Evolutionary conservation across 2,888 invertebrate genomes (phyloP).

Genomic region (Drosophila neotestacea): DNA sequence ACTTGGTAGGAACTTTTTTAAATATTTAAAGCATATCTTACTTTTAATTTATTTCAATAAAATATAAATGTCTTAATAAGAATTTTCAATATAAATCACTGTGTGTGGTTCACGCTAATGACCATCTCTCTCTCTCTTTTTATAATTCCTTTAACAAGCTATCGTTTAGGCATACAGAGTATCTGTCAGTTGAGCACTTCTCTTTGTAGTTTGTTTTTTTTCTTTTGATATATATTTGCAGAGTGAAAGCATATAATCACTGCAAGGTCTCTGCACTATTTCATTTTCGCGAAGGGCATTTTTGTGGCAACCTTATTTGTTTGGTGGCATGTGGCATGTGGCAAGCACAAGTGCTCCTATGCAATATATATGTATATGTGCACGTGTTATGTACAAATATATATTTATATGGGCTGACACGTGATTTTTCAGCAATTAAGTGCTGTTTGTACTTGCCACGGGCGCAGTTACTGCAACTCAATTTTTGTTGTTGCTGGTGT

Average conservation of each 20-base stretch:
- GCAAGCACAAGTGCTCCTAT: background rate
- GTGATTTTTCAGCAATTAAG: conserved; percentile 70
- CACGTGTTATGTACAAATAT: background rate
- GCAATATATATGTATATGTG: background rate
- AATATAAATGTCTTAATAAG: too few relatives aligned
- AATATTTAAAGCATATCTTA: too few relatives aligned
- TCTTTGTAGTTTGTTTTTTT: background rate
- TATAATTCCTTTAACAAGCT: too few relatives aligned
- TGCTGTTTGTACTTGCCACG: conserved; percentile 49
- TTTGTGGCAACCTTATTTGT: conserved; percentile 20
- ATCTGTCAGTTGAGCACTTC: background rate
- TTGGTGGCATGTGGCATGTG: conserved; percentile 9
- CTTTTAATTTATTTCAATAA: too few relatives aligned
- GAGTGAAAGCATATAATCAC: conserved; percentile 47
- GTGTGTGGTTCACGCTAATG: too few relatives aligned
- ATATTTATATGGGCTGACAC: conserved; percentile 43
- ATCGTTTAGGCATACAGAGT: background rate
- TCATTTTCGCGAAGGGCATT: conserved; percentile 24
- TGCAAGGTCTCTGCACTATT: conserved; percentile 29
- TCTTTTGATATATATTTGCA: conserved; percentile 7
- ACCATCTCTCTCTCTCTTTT: too few relatives aligned
- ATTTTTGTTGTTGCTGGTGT: conserved; percentile 29
- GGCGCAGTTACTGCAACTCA: conserved; percentile 26
- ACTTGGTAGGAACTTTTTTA: too few relatives aligned
- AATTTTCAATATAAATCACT: too few relatives aligned